Conservation (phyloP, 2,888 invertebrate species). For the Hirudinaria manillensis region DNA sequence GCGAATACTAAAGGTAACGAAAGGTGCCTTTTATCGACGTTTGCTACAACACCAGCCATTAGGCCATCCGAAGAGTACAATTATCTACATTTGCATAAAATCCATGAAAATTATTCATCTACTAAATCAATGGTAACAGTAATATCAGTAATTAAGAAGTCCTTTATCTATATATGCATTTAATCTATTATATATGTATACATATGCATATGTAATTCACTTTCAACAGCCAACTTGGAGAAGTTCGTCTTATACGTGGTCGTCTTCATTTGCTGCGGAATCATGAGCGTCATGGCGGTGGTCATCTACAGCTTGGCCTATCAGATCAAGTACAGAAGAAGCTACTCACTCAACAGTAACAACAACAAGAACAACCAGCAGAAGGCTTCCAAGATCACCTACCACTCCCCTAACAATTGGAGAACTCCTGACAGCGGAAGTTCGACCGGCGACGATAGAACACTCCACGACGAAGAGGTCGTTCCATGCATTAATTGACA, state of each 20-base stretch:
- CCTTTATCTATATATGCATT: too few relatives aligned
- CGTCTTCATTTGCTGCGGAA: conserved; percentile 34
- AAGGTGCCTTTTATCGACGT: too few relatives aligned
- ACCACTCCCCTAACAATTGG: conserved; percentile 29
- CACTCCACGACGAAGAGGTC: conserved; percentile 30
- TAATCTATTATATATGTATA: too few relatives aligned
- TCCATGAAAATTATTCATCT: too few relatives aligned
- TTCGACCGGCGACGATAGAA: conserved; percentile 31
- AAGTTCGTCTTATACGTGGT: conserved; percentile 38
- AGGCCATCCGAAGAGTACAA: too few relatives aligned
- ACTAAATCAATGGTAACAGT: too few relatives aligned
- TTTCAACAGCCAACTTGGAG: conserved; percentile 37
- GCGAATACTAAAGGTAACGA: too few relatives aligned
- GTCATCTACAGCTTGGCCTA: conserved; percentile 34
- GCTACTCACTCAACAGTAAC: conserved; percentile 7
- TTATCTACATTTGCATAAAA: too few relatives aligned
- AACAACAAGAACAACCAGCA: conserved; percentile 15
- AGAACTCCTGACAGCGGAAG: conserved; percentile 31
- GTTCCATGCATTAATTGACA: not conserved
- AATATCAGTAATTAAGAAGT: too few relatives aligned
- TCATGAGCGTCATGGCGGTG: conserved; percentile 34
- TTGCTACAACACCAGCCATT: too few relatives aligned
- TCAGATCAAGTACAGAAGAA: conserved; percentile 5
- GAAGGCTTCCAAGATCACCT: conserved; percentile 8
- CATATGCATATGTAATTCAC: too few relatives aligned